Evolutionary conservation across 2,888 invertebrate species (phyloP).

Genomic region (Punctoribates punctum): DNA sequence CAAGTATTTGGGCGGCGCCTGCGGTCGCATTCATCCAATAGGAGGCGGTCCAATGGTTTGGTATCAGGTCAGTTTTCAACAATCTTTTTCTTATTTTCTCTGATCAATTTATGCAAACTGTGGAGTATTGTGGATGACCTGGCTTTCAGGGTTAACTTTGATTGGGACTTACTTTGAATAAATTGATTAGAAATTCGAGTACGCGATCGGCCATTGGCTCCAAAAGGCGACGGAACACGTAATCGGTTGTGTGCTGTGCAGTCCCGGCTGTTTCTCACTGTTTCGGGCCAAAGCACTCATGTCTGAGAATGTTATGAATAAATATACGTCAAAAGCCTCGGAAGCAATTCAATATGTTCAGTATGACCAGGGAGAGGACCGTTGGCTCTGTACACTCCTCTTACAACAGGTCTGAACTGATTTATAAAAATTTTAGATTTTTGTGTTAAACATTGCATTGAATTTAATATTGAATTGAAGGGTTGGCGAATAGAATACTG

Average conservation of each 20-base stretch:
- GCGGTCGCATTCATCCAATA: conserved; percentile 83
- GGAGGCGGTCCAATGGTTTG: conserved; percentile 77
- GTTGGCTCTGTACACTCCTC: conserved; percentile 96
- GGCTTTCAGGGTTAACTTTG: too few species aligned
- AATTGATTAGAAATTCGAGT: conserved; percentile 70
- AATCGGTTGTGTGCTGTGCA: conserved; percentile 82
- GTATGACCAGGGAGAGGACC: conserved; percentile 75
- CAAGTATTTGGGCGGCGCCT: conserved; percentile 71
- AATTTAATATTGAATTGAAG: too few species aligned
- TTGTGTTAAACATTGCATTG: too few species aligned
- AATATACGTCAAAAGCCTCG: conserved; percentile 72
- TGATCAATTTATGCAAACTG: too few species aligned
- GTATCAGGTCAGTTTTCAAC: conserved; percentile 62
- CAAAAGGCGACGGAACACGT: conserved; percentile 88
- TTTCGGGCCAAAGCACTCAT: conserved; percentile 82
- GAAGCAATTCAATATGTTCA: conserved; percentile 57
- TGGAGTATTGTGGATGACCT: not conserved
- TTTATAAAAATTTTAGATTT: too few species aligned
- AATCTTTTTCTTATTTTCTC: too few species aligned
- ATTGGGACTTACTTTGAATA: too few species aligned
- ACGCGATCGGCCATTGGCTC: conserved; percentile 87
- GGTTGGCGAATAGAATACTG: conserved; percentile 71
- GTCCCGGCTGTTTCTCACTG: conserved; percentile 86
- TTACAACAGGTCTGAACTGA: conserved; percentile 94
- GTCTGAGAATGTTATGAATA: conserved; percentile 84